Evolutionary conservation across 2,797 vertebrate species (phyloP).

Genomic region (Pygocentrus nattereri): DNA sequence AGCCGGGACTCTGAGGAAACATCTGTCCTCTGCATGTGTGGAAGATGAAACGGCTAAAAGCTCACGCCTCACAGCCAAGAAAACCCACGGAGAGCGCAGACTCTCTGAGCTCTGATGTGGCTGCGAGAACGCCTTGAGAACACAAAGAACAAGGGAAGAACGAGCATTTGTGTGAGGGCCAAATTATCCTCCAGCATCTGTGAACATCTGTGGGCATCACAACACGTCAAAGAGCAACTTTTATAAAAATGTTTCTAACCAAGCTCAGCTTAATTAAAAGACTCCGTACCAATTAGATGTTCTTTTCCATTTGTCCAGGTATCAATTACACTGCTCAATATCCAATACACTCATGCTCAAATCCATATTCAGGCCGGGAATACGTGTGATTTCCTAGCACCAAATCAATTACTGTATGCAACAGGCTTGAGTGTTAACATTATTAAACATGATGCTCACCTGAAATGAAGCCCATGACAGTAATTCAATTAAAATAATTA

Average conservation of each 20-base stretch:
- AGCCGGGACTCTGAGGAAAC: slow-evolving; percentile 57
- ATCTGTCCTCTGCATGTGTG: slow-evolving; percentile 64
- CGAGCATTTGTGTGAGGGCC: not conserved
- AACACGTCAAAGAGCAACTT: slow-evolving; percentile 7
- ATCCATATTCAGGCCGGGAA: too few species aligned
- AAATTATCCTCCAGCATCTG: not conserved
- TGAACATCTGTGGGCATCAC: not conserved
- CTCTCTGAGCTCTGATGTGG: slow-evolving; percentile 57
- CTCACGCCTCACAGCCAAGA: slow-evolving; percentile 52
- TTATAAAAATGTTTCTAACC: not conserved
- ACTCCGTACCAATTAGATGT: too few species aligned
- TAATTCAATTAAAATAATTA: too few species aligned
- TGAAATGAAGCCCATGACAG: too few species aligned
- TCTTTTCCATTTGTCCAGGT: too few species aligned
- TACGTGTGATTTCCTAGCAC: too few species aligned
- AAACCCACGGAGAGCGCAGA: slow-evolving; percentile 53
- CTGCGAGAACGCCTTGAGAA: slow-evolving; percentile 51
- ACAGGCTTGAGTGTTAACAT: too few species aligned
- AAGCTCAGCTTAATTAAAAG: too few species aligned
- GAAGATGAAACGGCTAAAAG: slow-evolving; percentile 54
- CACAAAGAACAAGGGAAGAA: slow-evolving; percentile 29
- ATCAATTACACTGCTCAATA: too few species aligned
- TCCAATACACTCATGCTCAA: too few species aligned
- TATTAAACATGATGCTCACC: too few species aligned
- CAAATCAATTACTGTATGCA: too few species aligned